phyloP scores from a whole-genome alignment of 2,113 vertebrate species.

The Hypomesus transpacificus region DNA sequence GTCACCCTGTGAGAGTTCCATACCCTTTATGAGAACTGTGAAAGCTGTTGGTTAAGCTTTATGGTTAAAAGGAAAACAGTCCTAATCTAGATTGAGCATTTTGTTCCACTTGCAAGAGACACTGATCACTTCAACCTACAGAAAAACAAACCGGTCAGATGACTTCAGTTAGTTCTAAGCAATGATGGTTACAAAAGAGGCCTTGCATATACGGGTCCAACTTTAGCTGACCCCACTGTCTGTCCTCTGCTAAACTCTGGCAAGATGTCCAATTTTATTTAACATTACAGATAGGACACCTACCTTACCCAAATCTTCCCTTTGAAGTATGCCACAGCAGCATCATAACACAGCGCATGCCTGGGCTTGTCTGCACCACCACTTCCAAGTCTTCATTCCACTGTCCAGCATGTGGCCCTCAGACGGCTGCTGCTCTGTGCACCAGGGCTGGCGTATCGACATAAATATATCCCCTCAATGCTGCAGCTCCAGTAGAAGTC shows the following conservation, averaged over 20 bases:
- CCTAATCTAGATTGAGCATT: conserved; percentile 46
- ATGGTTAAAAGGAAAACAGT: conserved; percentile 38
- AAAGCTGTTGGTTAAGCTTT: conserved; percentile 43
- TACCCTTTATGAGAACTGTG: conserved; percentile 42
- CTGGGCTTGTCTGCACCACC: conserved; percentile 37
- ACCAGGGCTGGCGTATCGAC: neutral
- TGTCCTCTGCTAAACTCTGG: neutral
- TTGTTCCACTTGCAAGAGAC: conserved; percentile 29
- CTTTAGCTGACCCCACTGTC: neutral
- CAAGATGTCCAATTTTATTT: neutral
- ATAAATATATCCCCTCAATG: conserved; percentile 37
- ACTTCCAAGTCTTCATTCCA: neutral
- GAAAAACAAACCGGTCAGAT: conserved; percentile 51
- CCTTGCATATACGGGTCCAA: neutral
- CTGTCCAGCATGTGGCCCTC: neutral
- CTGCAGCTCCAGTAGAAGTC: conserved; percentile 15
- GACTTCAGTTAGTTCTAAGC: conserved; percentile 48
- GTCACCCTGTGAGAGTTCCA: conserved; percentile 27
- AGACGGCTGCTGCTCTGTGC: neutral
- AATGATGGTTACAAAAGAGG: conserved; percentile 12
- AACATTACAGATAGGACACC: neutral
- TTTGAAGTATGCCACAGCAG: conserved; percentile 10
- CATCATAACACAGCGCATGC: conserved; percentile 27
- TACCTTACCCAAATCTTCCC: conserved; percentile 13
- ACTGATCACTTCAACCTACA: conserved; percentile 6